These are phyloP conservation scores for Toxonevra muliebris DNA, from an alignment of 2,888 invertebrate genomes.

Conservation along the genomic window DNA sequence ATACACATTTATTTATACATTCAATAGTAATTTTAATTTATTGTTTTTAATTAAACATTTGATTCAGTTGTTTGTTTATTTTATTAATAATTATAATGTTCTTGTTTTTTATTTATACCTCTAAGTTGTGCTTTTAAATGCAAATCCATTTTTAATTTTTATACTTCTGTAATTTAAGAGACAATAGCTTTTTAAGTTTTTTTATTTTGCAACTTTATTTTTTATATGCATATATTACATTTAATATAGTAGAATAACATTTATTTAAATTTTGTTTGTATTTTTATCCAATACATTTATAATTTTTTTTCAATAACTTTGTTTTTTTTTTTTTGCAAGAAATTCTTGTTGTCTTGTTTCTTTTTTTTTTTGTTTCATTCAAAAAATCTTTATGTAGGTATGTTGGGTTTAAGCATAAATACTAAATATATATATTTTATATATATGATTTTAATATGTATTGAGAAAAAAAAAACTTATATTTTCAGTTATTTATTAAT, in stretches of 20 bases:
- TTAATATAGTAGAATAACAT: slow-evolving; percentile 11
- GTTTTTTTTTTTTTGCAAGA: slow-evolving; percentile 20
- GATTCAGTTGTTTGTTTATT: too few relatives aligned
- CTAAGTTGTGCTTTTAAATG: slow-evolving; percentile 35
- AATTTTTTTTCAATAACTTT: slow-evolving; percentile 30
- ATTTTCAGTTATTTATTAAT: slow-evolving; percentile 26
- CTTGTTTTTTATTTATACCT: too few relatives aligned
- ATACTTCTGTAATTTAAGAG: neutral
- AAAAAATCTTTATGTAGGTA: slow-evolving; percentile 55
- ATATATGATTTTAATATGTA: slow-evolving; percentile 9
- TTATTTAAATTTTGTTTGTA: slow-evolving; percentile 33
- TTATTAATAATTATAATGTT: too few relatives aligned
- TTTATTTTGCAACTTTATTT: slow-evolving; percentile 47
- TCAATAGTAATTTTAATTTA: too few relatives aligned
- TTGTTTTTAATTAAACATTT: too few relatives aligned
- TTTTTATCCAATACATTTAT: slow-evolving; percentile 29
- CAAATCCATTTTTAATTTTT: slow-evolving; percentile 38
- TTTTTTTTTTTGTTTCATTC: slow-evolving; percentile 28
- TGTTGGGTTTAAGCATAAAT: slow-evolving; percentile 40
- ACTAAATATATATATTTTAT: slow-evolving; percentile 36
- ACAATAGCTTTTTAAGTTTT: slow-evolving; percentile 18
- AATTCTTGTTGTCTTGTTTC: slow-evolving; percentile 3
- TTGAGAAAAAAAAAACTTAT: slow-evolving; percentile 18
- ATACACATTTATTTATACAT: too few relatives aligned
- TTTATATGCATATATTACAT: slow-evolving; percentile 45